These are phyloP conservation scores for Thalassoma bifasciatum DNA, from an alignment of 2,113 vertebrate genomes.

Conservation along the genomic window DNA sequence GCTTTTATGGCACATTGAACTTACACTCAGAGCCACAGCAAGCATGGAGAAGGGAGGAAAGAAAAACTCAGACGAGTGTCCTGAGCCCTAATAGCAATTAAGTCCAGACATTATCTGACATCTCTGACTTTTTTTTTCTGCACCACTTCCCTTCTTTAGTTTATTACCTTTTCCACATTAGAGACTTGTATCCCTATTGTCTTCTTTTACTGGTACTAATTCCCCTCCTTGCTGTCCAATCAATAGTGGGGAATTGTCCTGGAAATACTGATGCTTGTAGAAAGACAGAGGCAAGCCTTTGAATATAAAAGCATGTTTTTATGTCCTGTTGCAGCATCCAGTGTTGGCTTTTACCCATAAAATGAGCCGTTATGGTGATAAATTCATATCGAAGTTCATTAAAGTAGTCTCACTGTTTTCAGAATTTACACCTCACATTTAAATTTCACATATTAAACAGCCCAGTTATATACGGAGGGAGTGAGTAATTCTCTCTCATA, in stretches of 20 bases:
- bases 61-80: slow-evolving; percentile 35
- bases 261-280: slow-evolving; percentile 56
- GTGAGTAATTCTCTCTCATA: slow-evolving; percentile 51
- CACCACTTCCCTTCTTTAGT: slow-evolving; percentile 41
- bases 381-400: slow-evolving; percentile 14
- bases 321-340: slow-evolving; percentile 5
- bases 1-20: no score
- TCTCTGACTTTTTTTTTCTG: slow-evolving; percentile 37
- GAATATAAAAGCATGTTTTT: background rate
- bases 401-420: slow-evolving; percentile 18
- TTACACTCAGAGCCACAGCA: background rate
- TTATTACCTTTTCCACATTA: slow-evolving; percentile 57
- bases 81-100: slow-evolving; percentile 23
- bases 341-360: slow-evolving; percentile 14
- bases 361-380: slow-evolving; percentile 17
- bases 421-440: slow-evolving; percentile 42
- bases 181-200: slow-evolving; percentile 34
- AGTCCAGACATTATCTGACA: slow-evolving; percentile 44
- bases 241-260: slow-evolving; percentile 46
- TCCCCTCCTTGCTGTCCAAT: slow-evolving; percentile 49
- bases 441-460: slow-evolving; percentile 32
- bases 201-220: slow-evolving; percentile 34
- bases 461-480: slow-evolving; percentile 35
- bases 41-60: slow-evolving; percentile 2
- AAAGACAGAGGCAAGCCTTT: slow-evolving; percentile 12